Percentiles rank a stretch among this genome's conserved stretches.
Evolutionary conservation across 2,797 vertebrate genomes (phyloP).

Genomic region (Myotis findleyi): DNA sequence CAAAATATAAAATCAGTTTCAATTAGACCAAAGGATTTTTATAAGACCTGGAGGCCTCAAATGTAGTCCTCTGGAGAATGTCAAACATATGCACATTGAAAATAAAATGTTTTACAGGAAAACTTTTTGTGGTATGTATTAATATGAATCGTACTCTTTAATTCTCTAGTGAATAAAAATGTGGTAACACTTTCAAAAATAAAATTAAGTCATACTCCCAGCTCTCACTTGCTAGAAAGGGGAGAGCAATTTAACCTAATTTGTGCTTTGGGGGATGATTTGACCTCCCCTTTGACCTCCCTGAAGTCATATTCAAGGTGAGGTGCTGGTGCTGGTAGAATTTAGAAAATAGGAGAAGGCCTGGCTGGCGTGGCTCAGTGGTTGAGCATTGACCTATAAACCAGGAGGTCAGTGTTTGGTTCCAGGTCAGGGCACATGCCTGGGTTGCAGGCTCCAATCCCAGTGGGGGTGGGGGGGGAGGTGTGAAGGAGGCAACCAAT

Average conservation of each 20-base stretch:
- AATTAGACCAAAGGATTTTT: constrained; percentile 56
- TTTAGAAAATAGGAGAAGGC: background rate
- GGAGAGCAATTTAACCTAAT: background rate
- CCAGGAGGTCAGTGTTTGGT: too few species aligned
- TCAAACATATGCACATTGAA: constrained; percentile 7
- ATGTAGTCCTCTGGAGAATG: background rate
- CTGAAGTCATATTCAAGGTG: background rate
- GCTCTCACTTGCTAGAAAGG: background rate
- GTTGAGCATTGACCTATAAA: too few species aligned
- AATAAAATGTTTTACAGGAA: constrained; percentile 61
- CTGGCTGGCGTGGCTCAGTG: too few species aligned
- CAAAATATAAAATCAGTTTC: constrained; percentile 16
- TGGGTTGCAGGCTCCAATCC: too few species aligned
- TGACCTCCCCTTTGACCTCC: background rate
- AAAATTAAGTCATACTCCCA: constrained; percentile 27
- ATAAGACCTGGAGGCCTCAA: background rate
- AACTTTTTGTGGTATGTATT: background rate
- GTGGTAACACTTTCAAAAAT: constrained; percentile 14
- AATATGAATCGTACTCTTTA: constrained; percentile 21
- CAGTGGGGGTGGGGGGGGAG: too few species aligned
- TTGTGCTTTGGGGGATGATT: background rate
- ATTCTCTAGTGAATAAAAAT: constrained; percentile 11
- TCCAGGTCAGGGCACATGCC: too few species aligned
- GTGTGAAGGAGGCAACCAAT: too few species aligned
- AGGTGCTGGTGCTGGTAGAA: background rate